Conservation (phyloP, 1,140 invertebrate species). For the Chironomus tepperi region DNA sequence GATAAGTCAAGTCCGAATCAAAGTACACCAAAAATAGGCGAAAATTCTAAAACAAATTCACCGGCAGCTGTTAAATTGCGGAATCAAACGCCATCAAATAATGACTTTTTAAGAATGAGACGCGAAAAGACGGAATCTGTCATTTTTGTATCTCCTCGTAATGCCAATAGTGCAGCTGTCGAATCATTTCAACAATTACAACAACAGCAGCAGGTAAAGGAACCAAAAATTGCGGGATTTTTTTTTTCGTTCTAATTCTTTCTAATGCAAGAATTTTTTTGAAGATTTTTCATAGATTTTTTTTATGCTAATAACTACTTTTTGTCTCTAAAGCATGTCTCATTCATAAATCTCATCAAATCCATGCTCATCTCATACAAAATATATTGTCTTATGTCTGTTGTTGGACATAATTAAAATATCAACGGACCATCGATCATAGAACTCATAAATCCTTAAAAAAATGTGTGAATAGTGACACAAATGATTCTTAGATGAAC, state of each 20-base stretch:
- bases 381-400: no score
- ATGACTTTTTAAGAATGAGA: slow-evolving; percentile 51
- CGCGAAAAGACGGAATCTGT: slow-evolving; percentile 80
- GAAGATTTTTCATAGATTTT: neutral
- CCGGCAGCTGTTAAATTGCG: neutral
- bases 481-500: no score
- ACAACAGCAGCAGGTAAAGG: slow-evolving; percentile 40
- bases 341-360: neutral
- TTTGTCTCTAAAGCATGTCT: slow-evolving; percentile 18
- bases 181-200: slow-evolving; percentile 38
- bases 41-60: neutral
- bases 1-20: slow-evolving; percentile 24
- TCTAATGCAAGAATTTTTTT: slow-evolving; percentile 16
- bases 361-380: no score
- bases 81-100: slow-evolving; percentile 28
- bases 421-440: no score
- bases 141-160: slow-evolving; percentile 54
- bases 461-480: no score
- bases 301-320: neutral
- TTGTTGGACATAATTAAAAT: no score
- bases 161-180: slow-evolving; percentile 44
- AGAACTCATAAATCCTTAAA: no score
- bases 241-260: neutral
- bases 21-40: neutral
- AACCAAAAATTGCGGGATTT: slow-evolving; percentile 25